Evolutionary conservation across 2,113 vertebrate genomes (phyloP), one percentile per base, ranked within the genome.

Genomic region (Cisticola juncidis): DNA sequence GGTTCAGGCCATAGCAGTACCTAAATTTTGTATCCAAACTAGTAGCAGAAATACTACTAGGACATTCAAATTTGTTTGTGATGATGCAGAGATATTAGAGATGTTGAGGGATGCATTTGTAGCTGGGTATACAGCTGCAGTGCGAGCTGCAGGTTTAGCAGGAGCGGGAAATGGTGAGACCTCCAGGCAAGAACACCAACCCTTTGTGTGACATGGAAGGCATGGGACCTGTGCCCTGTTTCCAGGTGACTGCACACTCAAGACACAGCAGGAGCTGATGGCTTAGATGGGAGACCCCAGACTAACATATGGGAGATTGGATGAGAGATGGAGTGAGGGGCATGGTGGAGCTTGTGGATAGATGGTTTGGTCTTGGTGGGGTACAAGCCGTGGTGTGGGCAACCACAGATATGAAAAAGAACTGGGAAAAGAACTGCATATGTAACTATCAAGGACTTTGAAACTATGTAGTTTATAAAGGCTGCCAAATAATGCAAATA

Each of bases 131-230:
- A 26, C 50, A 44, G 51, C 26, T 50, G 31, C 68, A 44, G 18
- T 28, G 26, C 0, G 0, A 81, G 36, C 68, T 44, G 17, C 50
- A 28, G 33, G 36, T 33, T 72, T 48, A 33, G 26, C 16, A 33
- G 10, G 12, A 19, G 15, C 23, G 15, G 18, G 51, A 58, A 73
- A 36, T 23, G 18, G 5, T 36, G 36, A 31, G 21, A 57, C 1
- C 1, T 13, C 14, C 31, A 44, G 9, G 22, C 14, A 28, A 44
- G 58, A 44, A 4, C 12, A 31, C 2, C 0, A 2, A 11, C 6
- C 9, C 13, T 23, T 11, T 33, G 14, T 23, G 38, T 38, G 53
- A 50, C 36, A 44, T 2, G 15, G 11, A 73, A 22, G 12, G 1
- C 31, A 28, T 6, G 25, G 22, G 6, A 57, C 26, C 11, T 19